A percentile compares a stretch with the other conserved stretches of the same genome.
phyloP scores from a whole-genome alignment of 2,113 vertebrate species.

The Gobiocypris rarus region DNA sequence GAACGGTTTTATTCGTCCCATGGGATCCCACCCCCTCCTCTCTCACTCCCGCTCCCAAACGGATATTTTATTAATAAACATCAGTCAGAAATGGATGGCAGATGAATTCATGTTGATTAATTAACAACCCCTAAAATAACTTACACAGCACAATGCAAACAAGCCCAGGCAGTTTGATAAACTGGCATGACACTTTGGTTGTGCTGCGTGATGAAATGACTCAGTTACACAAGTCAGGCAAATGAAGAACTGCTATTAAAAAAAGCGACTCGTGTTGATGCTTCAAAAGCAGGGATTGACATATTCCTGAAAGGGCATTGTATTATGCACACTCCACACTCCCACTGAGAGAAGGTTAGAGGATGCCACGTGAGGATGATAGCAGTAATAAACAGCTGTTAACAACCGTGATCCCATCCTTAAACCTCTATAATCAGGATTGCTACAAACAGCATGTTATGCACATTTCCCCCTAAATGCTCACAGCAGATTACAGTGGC shows the following conservation, averaged over 20 bases:
- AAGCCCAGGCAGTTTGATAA: conserved; percentile 38
- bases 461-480: not conserved
- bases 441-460: conserved; percentile 15
- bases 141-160: conserved; percentile 37
- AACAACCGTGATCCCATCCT: not conserved
- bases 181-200: conserved; percentile 14
- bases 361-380: conserved; percentile 24
- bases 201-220: conserved; percentile 25
- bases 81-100: conserved; percentile 38
- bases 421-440: conserved; percentile 34
- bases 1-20: conserved; percentile 26
- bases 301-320: conserved; percentile 31
- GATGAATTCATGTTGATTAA: conserved; percentile 55
- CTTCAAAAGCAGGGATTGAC: conserved; percentile 36
- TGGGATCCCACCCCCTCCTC: not conserved
- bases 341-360: not conserved
- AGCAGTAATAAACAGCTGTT: conserved; percentile 32
- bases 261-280: not conserved
- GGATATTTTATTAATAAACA: conserved; percentile 50
- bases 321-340: not conserved
- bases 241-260: conserved; percentile 17
- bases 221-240: conserved; percentile 17
- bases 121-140: conserved; percentile 55
- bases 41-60: not conserved
- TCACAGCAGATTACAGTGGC: conserved; percentile 28